phyloP scores from a whole-genome alignment of 1,140 invertebrate genomes.

The Lysiphlebus fabarum region DNA sequence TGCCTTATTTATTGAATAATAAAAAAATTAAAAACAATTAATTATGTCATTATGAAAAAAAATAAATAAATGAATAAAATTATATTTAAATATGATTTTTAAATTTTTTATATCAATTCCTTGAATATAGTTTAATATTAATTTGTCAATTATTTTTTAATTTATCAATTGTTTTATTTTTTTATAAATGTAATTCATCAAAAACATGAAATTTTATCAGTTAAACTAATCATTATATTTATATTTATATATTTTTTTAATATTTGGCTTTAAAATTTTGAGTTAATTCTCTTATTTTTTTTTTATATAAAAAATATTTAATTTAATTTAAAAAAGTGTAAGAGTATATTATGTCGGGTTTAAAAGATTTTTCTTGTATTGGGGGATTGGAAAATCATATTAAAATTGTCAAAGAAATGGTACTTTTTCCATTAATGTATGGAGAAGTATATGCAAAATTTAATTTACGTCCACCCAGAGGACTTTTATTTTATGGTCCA shows the following conservation, averaged over 20 bases:
- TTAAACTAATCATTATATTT: too few species aligned
- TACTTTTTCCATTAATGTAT: constrained; percentile 70
- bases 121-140: constrained; percentile 20
- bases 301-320: too few species aligned
- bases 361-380: constrained; percentile 58
- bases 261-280: too few species aligned
- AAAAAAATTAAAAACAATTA: too few species aligned
- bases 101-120: constrained; percentile 35
- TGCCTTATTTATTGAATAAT: constrained; percentile 53
- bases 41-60: constrained; percentile 39
- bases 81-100: constrained; percentile 13
- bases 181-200: too few species aligned
- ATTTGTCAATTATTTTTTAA: not conserved
- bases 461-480: constrained; percentile 66
- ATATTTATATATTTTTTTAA: too few species aligned
- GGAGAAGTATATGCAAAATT: constrained; percentile 68
- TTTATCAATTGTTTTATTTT: too few species aligned
- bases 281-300: too few species aligned
- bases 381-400: constrained; percentile 70
- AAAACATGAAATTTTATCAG: too few species aligned
- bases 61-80: constrained; percentile 10
- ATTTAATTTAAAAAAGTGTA: not conserved
- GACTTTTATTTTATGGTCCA: constrained; percentile 74
- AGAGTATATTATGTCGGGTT: constrained; percentile 30
- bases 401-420: constrained; percentile 68